A percentile compares a stretch with the other conserved stretches of the same genome.
Evolutionary conservation across 2,888 invertebrate species (phyloP).

Genomic region (Ischnura elegans): DNA sequence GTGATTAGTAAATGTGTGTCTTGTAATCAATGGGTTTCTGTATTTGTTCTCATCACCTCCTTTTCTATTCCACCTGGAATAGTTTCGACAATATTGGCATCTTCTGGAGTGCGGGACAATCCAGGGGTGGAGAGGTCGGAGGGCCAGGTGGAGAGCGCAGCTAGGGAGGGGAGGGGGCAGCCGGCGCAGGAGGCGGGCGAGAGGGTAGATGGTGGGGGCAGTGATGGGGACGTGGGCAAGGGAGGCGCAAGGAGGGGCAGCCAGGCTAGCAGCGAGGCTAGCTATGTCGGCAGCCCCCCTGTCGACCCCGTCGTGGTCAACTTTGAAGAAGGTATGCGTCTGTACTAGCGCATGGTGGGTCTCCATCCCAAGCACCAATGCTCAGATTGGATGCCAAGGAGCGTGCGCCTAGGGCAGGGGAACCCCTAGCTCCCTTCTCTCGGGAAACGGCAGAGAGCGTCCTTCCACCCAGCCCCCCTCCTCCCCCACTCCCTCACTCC

Average conservation of each 20-base stretch:
- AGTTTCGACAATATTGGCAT: constrained; percentile 53
- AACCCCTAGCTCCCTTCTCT: constrained; percentile 50
- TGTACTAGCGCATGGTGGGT: constrained; percentile 80
- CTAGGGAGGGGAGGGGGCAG: constrained; percentile 63
- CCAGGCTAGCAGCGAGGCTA: constrained; percentile 70
- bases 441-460: not conserved
- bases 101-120: constrained; percentile 51
- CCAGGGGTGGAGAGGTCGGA: constrained; percentile 51
- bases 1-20: not conserved
- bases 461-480: constrained; percentile 30
- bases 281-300: constrained; percentile 76
- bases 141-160: constrained; percentile 43
- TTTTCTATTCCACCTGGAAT: constrained; percentile 42
- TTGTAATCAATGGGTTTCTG: not conserved
- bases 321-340: constrained; percentile 91
- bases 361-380: constrained; percentile 58
- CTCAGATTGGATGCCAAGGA: constrained; percentile 63
- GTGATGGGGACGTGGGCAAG: constrained; percentile 74
- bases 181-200: constrained; percentile 74
- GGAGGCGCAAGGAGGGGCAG: constrained; percentile 70
- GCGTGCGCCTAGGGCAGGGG: not conserved
- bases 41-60: not conserved
- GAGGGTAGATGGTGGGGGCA: constrained; percentile 76
- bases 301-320: constrained; percentile 88
- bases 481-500: constrained; percentile 42